Evolutionary conservation across 2,113 vertebrate genomes (phyloP), one percentile per base, ranked within the genome.

Genomic region (Perca flavescens): DNA sequence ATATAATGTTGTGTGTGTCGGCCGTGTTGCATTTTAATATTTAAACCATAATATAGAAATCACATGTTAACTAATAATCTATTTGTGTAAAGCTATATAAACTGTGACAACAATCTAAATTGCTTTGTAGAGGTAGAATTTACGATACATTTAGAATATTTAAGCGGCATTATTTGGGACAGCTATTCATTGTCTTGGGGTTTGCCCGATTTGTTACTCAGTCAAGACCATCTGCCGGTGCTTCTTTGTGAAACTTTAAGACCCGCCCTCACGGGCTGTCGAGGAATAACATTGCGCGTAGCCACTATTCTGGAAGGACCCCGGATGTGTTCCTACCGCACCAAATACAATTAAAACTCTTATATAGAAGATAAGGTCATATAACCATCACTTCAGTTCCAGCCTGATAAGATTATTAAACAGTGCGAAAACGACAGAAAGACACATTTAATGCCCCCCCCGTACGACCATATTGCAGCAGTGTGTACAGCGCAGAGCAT

Each of bases 131-230:
- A 6, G 1, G 1, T 56, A 13, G 49, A 46, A n/a, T 1, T 73
- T 60, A 63, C 21, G 22, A 0, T 28, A 25, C 28, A 53, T 3
- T 12, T 40, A 16, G 25, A 66, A 47, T 8, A 65, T 1, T 21
- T 1, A 17, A 22, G 1, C 78, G 93, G 92, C 92, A 89, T 22
- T 83, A 34, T 31, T 14, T 47, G 0, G 63, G 87, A 4, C 88
- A 86, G 19, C 86, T 81, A 82, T 0, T 40, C 0, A 31, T 60
- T 77, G 46, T 57, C 11, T 58, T 43, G 3, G 84, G 77, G 86
- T 90, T 60, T 65, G 87, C 71, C 76, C 34, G 83, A 86, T 93
- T 92, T 91, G 65, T 34, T 0, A 0, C 47, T 31, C 47, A 50
- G 16, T 11, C n/a, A 17, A 12, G 11, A 58, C 19, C 31, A 19